Evolutionary conservation across 2,797 vertebrate species (phyloP).

Genomic region (Typhlichthys subterraneus): DNA sequence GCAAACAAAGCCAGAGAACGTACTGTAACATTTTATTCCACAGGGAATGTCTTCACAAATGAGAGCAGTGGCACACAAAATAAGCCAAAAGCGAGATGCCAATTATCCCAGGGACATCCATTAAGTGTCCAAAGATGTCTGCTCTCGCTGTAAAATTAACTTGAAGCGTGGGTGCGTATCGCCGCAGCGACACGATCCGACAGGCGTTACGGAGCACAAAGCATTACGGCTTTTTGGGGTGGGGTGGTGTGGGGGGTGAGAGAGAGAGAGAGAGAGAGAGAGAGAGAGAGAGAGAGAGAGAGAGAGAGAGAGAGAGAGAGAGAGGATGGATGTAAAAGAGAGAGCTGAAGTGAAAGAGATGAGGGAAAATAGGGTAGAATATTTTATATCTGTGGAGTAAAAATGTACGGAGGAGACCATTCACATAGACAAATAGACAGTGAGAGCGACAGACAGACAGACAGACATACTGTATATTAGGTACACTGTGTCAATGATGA

Average conservation of each 20-base stretch:
- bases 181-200: conserved; percentile 44
- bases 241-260: conserved; percentile 8
- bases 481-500: background rate
- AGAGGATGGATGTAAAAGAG: conserved; percentile 61
- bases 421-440: no score
- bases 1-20: conserved; percentile 56
- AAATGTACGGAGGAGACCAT: conserved; percentile 4
- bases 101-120: conserved; percentile 60
- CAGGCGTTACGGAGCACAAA: conserved; percentile 41
- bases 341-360: conserved; percentile 29
- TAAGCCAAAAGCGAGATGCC: conserved; percentile 49
- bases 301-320: conserved; percentile 40
- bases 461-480: no score
- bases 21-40: conserved; percentile 29
- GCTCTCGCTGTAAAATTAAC: conserved; percentile 21
- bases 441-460: no score
- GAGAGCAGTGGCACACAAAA: conserved; percentile 16
- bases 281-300: conserved; percentile 49
- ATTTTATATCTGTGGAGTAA: conserved; percentile 38
- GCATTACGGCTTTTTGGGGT: conserved; percentile 31
- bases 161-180: conserved; percentile 38
- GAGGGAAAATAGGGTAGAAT: conserved; percentile 57
- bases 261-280: conserved; percentile 27
- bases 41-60: conserved; percentile 39
- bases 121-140: conserved; percentile 29